Percentiles rank a stretch among this genome's conserved stretches.
Conservation (phyloP, 2,113 vertebrate genomes). For the Cephalopterus ornatus region DNA sequence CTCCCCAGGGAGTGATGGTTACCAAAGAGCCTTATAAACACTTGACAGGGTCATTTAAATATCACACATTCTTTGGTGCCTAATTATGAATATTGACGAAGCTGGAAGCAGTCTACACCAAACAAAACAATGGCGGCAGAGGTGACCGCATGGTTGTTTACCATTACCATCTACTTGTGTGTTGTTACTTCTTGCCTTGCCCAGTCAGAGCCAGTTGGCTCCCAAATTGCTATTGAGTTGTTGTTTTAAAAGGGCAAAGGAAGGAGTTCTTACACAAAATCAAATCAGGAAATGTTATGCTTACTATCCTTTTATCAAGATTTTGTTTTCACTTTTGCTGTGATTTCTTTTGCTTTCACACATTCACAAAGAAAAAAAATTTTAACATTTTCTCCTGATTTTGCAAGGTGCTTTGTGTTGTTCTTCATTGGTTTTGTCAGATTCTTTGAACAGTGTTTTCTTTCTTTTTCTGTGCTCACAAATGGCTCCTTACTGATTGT, state of each 20-base stretch:
- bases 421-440: constrained; percentile 64
- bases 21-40: constrained; percentile 63
- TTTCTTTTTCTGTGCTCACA: constrained; percentile 59
- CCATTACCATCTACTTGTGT: constrained; percentile 78
- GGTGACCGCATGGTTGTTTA: constrained; percentile 84
- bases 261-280: constrained; percentile 70
- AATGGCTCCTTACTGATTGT: constrained; percentile 26
- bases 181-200: constrained; percentile 80
- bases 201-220: constrained; percentile 35
- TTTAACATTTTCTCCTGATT: constrained; percentile 69
- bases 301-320: constrained; percentile 64
- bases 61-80: constrained; percentile 48
- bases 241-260: constrained; percentile 72
- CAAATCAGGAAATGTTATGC: constrained; percentile 36
- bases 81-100: constrained; percentile 62
- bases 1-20: constrained; percentile 27
- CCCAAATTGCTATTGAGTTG: background rate
- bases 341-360: constrained; percentile 62
- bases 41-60: constrained; percentile 63
- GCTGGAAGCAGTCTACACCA: constrained; percentile 87
- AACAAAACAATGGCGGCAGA: constrained; percentile 92
- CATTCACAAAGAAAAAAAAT: constrained; percentile 25
- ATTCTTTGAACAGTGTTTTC: constrained; percentile 64
- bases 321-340: constrained; percentile 68
- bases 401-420: constrained; percentile 67